Evolutionary conservation across 2,113 vertebrate species (phyloP).

Genomic region (Platichthys stellatus): DNA sequence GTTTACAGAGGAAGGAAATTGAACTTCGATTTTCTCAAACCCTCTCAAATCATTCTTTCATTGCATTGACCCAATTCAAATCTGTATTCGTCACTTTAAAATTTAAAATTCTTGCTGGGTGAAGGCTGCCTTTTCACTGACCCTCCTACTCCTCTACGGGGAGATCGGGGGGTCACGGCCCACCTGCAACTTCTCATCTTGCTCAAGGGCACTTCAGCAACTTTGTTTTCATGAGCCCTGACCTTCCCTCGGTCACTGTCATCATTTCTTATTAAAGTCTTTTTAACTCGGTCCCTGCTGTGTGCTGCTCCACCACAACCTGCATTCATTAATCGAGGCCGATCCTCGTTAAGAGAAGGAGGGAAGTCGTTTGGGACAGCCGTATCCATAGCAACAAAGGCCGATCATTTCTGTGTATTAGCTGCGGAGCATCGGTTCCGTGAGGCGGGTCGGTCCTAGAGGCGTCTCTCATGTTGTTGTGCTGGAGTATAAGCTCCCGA

Average conservation of each 20-base stretch:
- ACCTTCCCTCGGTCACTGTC: conserved; percentile 7
- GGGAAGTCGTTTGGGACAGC: conserved; percentile 61
- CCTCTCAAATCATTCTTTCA: background rate
- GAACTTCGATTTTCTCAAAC: background rate
- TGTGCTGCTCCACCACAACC: conserved; percentile 24
- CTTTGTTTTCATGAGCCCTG: background rate
- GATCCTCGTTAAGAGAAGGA: conserved; percentile 56
- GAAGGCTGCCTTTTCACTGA: background rate
- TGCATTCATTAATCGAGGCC: conserved; percentile 65
- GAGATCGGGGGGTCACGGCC: conserved; percentile 24
- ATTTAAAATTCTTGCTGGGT: background rate
- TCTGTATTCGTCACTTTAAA: background rate
- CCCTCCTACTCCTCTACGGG: background rate
- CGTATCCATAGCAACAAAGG: conserved; percentile 77
- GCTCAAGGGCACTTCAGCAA: conserved; percentile 31
- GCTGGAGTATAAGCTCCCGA: conserved; percentile 49
- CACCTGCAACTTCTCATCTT: background rate
- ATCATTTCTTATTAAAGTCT: background rate
- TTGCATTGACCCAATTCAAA: background rate
- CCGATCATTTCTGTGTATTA: conserved; percentile 71
- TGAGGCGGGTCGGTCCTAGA: conserved; percentile 63
- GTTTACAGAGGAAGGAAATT: background rate
- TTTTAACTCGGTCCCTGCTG: conserved; percentile 21
- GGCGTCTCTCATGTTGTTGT: conserved; percentile 62
- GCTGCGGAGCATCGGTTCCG: conserved; percentile 58